phyloP scores from a whole-genome alignment of 2,797 vertebrate genomes.

The Tiaroga cobitis region DNA sequence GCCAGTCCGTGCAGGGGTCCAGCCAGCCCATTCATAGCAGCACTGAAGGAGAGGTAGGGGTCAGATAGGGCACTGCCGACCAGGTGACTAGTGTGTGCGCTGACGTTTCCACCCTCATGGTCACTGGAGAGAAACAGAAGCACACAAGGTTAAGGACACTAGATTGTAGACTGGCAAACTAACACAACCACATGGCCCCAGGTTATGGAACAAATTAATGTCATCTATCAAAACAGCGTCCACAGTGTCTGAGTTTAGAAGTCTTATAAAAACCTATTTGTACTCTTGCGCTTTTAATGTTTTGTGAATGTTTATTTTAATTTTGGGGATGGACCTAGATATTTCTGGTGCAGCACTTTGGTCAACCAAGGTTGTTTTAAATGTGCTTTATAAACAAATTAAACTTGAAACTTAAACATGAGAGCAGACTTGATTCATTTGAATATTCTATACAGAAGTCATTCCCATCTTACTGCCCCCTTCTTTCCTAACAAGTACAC shows the following conservation, averaged over 20 bases:
- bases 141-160: not conserved
- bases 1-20: slow-evolving; percentile 95
- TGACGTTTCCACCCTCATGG: slow-evolving; percentile 95
- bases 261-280: too few species aligned
- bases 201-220: too few species aligned
- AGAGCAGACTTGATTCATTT: not conserved
- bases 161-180: not conserved
- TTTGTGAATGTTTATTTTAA: too few species aligned
- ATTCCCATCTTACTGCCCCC: not conserved
- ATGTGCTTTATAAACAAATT: too few species aligned
- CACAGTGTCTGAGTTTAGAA: too few species aligned
- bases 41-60: slow-evolving; percentile 94
- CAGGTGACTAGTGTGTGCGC: slow-evolving; percentile 94
- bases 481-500: not conserved
- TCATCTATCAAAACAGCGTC: too few species aligned
- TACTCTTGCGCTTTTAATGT: too few species aligned
- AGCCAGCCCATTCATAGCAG: slow-evolving; percentile 95
- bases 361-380: too few species aligned
- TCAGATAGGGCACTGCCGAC: slow-evolving; percentile 95
- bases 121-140: slow-evolving; percentile 78
- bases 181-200: not conserved
- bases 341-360: too few species aligned
- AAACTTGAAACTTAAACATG: not conserved
- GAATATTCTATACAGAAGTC: not conserved
- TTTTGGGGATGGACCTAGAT: too few species aligned